Conservation (phyloP, 2,888 invertebrate species). For the Rosalia funebris region DNA sequence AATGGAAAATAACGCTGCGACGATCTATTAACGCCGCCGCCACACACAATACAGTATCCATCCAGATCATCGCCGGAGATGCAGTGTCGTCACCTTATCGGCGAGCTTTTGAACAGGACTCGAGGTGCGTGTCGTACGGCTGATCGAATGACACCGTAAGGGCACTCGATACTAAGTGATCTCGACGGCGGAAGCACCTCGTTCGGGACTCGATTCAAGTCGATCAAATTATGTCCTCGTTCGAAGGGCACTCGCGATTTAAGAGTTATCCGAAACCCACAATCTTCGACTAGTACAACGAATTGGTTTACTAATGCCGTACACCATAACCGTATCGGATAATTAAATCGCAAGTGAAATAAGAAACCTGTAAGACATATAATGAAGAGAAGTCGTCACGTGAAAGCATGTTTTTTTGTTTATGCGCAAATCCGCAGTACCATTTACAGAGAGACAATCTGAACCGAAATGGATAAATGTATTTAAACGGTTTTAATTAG, state of each 20-base stretch:
- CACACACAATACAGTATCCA: constrained; percentile 31
- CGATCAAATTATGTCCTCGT: constrained; percentile 53
- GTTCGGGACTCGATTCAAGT: constrained; percentile 47
- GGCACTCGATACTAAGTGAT: constrained; percentile 55
- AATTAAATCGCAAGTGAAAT: not conserved
- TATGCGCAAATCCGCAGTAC: too few relatives aligned
- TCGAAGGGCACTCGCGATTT: constrained; percentile 38
- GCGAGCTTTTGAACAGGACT: constrained; percentile 12
- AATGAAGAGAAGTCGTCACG: too few relatives aligned
- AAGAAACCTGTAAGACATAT: too few relatives aligned
- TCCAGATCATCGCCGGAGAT: constrained; percentile 3
- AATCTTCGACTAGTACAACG: constrained; percentile 11
- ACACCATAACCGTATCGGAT: not conserved
- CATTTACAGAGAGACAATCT: too few relatives aligned
- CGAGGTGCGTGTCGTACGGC: constrained; percentile 47
- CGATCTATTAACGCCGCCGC: constrained; percentile 41
- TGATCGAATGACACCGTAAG: constrained; percentile 56
- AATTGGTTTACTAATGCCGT: not conserved
- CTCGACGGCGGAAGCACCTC: constrained; percentile 58
- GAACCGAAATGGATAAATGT: too few relatives aligned
- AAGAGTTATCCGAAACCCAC: constrained; percentile 38
- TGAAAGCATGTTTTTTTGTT: too few relatives aligned
- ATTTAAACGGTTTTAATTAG: too few relatives aligned
- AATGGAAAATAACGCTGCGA: constrained; percentile 47
- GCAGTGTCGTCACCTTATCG: constrained; percentile 8